Base-by-base conservation (phyloP, 64 coral and sea anemone species). In the Stichodactyla helianthus region DNA sequence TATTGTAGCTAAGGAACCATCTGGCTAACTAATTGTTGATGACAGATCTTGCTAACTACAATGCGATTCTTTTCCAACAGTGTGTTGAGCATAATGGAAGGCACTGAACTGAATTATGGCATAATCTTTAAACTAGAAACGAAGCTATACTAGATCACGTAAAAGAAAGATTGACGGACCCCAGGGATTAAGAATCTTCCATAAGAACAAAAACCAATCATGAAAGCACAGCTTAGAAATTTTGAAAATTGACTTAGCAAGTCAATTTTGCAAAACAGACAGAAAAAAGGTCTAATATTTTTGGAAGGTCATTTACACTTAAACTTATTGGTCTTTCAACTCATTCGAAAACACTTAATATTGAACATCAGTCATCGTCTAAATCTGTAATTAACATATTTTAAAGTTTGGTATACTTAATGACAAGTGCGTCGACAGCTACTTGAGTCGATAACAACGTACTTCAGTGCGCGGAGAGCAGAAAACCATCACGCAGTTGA, bases 271-370 rank as follows among this genome's bases (percentile, higher is more conserved):
- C 27, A 11, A 68, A 74, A 35, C 22, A 31, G 25, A 26, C 4
- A 35, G n/a, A 9, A 74, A 74, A 31, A 74, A 27, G 25, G 1
- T 31, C 68, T 74, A 74, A 74, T 74, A 74, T 31, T 74, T 31
- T 74, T 74, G n/a, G 25, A 74, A 74, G n/a, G 68, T 74, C 68
- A 35, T 74, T 74, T 74, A 74, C 68, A 74, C 68, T 74, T 74
- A 10, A 74, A 31, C 68, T 74, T 74, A 35, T 3, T 10, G 26
- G 22, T 74, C 68, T 31, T 74, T 23, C 25, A 74, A 35, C 22
- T 74, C 68, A 74, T 74, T 74, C 8, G 25, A 74, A 74, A 74
- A 31, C 25, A 74, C 68, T 13, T 4, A 27, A 71, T 71, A 74
- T 74, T 74, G 68, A 23, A 23, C 68, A 74, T 31, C 68, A 74